phyloP scores from a whole-genome alignment of 2,888 invertebrate genomes.

The Mesoligia furuncula region DNA sequence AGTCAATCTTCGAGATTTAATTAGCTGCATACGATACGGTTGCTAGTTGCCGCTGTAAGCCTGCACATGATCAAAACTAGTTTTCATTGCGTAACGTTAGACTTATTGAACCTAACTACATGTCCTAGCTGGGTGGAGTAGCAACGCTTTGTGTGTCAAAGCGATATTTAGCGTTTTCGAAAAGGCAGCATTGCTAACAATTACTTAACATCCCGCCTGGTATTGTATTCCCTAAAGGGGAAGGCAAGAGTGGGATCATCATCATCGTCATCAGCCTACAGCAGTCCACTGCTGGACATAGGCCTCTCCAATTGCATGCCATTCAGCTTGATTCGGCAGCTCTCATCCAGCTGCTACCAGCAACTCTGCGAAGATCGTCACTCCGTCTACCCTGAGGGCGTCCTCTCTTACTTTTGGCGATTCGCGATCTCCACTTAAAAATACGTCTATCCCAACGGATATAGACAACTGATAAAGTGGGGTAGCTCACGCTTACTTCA shows the following conservation, averaged over 20 bases:
- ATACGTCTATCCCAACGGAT: too few relatives aligned
- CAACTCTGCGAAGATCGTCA: too few relatives aligned
- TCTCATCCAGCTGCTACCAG: too few relatives aligned
- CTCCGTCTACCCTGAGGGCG: background rate
- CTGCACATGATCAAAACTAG: conserved; percentile 43
- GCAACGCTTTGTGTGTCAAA: background rate
- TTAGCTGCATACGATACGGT: conserved; percentile 34
- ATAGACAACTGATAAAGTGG: too few relatives aligned
- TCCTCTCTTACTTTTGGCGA: background rate
- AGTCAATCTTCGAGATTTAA: conserved; percentile 39
- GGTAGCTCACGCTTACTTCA: background rate
- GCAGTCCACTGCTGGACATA: background rate
- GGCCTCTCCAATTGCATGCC: background rate
- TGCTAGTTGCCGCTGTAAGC: conserved; percentile 2
- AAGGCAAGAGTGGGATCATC: background rate
- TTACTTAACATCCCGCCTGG: background rate
- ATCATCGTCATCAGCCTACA: background rate
- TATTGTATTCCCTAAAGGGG: background rate
- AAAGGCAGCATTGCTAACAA: background rate
- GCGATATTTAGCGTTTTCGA: background rate
- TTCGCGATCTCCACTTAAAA: too few relatives aligned
- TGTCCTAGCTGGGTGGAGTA: background rate
- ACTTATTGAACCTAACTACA: conserved; percentile 19
- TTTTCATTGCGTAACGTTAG: conserved; percentile 53
- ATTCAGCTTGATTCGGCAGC: background rate